These are phyloP conservation scores for Decapterus maruadsi DNA, from an alignment of 2,797 vertebrate species.

Conservation along the genomic window DNA sequence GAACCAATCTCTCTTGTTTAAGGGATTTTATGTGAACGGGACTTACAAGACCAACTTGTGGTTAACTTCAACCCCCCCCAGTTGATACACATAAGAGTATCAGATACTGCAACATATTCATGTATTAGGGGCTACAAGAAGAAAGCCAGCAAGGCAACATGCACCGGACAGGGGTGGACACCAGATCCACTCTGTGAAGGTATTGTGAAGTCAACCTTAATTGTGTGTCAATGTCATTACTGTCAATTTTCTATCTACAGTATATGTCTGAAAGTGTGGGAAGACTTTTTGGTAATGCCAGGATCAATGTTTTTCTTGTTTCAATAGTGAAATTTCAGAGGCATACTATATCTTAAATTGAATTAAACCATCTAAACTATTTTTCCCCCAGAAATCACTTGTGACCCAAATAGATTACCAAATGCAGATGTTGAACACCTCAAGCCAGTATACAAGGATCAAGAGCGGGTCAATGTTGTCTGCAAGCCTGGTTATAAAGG, in stretches of 20 bases:
- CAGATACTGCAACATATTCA: fast-evolving
- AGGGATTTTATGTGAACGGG: slow-evolving; percentile 63
- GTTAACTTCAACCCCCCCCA: no score
- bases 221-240: no score
- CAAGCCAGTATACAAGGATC: fast-evolving
- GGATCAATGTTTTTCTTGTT: neutral
- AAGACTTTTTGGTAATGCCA: neutral
- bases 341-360: no score
- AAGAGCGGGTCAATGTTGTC: fast-evolving
- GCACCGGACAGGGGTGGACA: slow-evolving; percentile 69
- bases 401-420: fast-evolving
- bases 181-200: slow-evolving; percentile 67
- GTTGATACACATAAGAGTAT: neutral
- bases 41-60: no score
- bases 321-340: no score
- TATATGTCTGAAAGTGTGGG: neutral
- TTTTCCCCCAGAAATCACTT: slow-evolving; percentile 13
- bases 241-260: neutral
- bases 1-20: slow-evolving; percentile 25
- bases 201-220: slow-evolving; percentile 17
- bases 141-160: fast-evolving
- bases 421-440: neutral
- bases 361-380: no score
- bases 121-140: fast-evolving
- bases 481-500: neutral